Percentiles rank a stretch among this genome's conserved stretches.
These are phyloP conservation scores for Diglossa cyanea DNA, from an alignment of 2,797 vertebrate species.

Conservation along the genomic window DNA sequence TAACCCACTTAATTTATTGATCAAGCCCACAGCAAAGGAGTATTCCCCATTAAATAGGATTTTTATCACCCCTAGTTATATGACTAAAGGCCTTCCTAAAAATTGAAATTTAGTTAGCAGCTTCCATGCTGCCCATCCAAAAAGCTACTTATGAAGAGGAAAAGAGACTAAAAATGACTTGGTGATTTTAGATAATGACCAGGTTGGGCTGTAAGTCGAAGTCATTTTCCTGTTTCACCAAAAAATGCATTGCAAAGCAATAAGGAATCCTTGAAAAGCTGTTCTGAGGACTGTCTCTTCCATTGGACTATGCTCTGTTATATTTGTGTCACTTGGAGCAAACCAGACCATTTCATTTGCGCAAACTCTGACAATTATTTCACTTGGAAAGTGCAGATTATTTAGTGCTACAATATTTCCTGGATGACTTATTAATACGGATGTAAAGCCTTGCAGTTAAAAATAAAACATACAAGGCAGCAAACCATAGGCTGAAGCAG, in stretches of 20 bases:
- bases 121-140: conserved; percentile 64
- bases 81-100: conserved; percentile 67
- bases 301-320: not conserved
- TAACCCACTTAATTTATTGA: conserved; percentile 80
- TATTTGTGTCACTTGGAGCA: not conserved
- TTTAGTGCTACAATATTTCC: not conserved
- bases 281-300: conserved; percentile 16
- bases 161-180: conserved; percentile 66
- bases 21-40: conserved; percentile 66
- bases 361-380: not conserved
- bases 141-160: conserved; percentile 52
- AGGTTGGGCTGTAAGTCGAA: conserved; percentile 55
- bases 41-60: conserved; percentile 66
- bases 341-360: not conserved
- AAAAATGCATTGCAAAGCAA: conserved; percentile 34
- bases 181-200: conserved; percentile 65
- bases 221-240: conserved; percentile 38
- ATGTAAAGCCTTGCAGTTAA: not conserved
- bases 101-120: conserved; percentile 71
- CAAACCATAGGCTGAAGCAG: not conserved
- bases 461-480: conserved; percentile 4
- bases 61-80: conserved; percentile 76
- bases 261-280: conserved; percentile 24
- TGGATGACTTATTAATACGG: not conserved
- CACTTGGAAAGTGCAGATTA: not conserved